Conservation (phyloP, 1,140 invertebrate genomes). For the Vollenhovia emeryi region DNA sequence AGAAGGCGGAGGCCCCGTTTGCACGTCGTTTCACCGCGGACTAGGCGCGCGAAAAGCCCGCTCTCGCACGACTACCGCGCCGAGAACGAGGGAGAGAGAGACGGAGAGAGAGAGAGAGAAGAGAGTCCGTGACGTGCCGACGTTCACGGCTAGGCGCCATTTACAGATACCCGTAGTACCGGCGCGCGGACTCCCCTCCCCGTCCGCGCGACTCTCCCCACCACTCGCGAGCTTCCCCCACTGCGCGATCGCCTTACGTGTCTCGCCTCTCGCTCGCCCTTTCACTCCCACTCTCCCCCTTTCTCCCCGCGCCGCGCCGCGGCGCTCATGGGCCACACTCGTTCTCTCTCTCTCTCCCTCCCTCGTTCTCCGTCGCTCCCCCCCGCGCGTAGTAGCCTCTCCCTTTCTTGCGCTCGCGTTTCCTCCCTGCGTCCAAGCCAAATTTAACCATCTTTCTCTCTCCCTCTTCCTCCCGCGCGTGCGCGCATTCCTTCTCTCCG, state of each 20-base stretch:
- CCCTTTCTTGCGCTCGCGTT: neutral
- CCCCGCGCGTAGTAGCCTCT: neutral
- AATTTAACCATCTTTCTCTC: neutral
- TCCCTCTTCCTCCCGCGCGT: slow-evolving; percentile 3
- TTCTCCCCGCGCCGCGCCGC: neutral
- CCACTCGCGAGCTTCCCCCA: neutral
- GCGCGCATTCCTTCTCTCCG: slow-evolving; percentile 8
- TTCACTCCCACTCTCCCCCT: neutral
- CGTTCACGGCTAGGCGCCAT: slow-evolving; percentile 75
- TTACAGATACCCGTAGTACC: slow-evolving; percentile 74
- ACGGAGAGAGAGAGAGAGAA: slow-evolving; percentile 58
- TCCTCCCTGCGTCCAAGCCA: neutral
- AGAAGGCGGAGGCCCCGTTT: too few relatives aligned
- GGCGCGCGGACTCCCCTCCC: slow-evolving; percentile 42
- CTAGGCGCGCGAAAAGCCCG: neutral
- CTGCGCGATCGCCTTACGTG: neutral
- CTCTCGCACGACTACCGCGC: slow-evolving; percentile 33
- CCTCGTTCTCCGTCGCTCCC: neutral
- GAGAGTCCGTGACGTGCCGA: slow-evolving; percentile 68
- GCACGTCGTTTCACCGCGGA: neutral
- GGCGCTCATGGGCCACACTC: neutral
- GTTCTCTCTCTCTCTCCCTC: neutral
- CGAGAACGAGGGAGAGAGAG: slow-evolving; percentile 27
- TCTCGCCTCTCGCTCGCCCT: neutral
- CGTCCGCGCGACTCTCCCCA: neutral